A percentile compares a stretch with the other conserved stretches of the same genome.
Conservation (phyloP, 92 coral and sea anemone species). For the Palythoa grandiflora region DNA sequence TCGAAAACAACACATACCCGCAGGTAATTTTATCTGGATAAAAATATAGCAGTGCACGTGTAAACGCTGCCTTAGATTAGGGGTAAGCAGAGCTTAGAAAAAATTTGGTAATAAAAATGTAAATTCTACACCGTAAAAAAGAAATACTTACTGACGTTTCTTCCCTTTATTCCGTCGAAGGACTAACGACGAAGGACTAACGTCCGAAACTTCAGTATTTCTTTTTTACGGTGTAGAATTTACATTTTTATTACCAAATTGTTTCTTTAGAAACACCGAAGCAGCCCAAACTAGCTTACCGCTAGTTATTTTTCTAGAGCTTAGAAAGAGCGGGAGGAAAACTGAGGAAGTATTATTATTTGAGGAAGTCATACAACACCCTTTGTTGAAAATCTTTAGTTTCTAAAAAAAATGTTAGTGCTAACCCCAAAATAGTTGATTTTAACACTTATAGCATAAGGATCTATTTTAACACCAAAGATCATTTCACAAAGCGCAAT, state of each 20-base stretch:
- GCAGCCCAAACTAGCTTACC: too few relatives aligned
- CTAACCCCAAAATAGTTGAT: conserved; percentile 18
- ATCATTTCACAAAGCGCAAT: conserved; percentile 35
- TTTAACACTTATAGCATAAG: conserved; percentile 24
- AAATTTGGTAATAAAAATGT: background rate
- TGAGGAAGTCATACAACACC: too few relatives aligned
- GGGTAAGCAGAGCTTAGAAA: background rate
- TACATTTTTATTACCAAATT: too few relatives aligned
- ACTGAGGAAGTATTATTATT: too few relatives aligned
- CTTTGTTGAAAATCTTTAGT: background rate
- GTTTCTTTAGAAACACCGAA: too few relatives aligned
- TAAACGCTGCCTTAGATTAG: conserved; percentile 16
- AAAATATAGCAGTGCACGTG: conserved; percentile 26
- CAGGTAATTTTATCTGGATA: conserved; percentile 9
- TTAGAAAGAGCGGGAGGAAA: background rate
- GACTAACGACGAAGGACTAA: too few relatives aligned
- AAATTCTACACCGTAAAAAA: too few relatives aligned
- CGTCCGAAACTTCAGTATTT: too few relatives aligned
- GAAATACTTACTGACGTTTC: too few relatives aligned
- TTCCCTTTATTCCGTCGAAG: too few relatives aligned
- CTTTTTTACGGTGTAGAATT: too few relatives aligned
- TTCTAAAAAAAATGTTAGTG: conserved; percentile 11
- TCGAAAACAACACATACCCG: conserved; percentile 11
- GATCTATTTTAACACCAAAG: conserved; percentile 37
- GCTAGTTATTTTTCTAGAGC: background rate